phyloP scores from a whole-genome alignment of 2,797 vertebrate species.

The Netta rufina region DNA sequence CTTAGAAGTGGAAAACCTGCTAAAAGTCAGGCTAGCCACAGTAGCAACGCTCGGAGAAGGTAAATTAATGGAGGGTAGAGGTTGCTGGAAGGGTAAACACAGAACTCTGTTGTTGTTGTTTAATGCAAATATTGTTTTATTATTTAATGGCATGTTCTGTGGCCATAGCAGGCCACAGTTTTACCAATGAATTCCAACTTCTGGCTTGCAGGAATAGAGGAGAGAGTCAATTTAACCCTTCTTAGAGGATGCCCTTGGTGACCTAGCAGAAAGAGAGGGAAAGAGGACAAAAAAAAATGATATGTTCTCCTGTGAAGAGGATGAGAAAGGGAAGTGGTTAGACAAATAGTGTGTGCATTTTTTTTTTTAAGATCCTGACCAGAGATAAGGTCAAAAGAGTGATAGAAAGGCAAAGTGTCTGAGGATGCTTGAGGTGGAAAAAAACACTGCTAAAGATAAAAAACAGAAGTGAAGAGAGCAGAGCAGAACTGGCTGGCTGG shows the following conservation, averaged over 20 bases:
- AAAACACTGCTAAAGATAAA: background rate
- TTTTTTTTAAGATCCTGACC: background rate
- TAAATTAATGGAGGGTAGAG: background rate
- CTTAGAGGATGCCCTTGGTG: background rate
- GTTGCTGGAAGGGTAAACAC: background rate
- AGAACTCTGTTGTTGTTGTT: background rate
- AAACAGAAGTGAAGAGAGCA: background rate
- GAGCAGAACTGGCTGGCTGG: background rate
- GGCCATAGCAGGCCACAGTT: background rate
- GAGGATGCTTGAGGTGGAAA: background rate
- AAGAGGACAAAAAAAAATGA: background rate
- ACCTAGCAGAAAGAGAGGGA: background rate
- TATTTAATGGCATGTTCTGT: background rate
- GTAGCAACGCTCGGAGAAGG: background rate
- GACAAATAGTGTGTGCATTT: background rate
- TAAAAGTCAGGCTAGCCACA: background rate
- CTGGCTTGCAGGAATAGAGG: background rate
- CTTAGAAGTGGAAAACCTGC: background rate
- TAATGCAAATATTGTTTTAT: background rate
- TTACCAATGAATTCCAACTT: background rate
- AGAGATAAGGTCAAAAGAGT: background rate
- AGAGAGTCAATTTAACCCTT: background rate
- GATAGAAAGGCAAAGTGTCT: background rate
- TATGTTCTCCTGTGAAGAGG: background rate
- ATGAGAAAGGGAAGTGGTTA: background rate